Base-by-base conservation (phyloP, 2,888 invertebrate genomes). In the Chrysina gloriosa region DNA sequence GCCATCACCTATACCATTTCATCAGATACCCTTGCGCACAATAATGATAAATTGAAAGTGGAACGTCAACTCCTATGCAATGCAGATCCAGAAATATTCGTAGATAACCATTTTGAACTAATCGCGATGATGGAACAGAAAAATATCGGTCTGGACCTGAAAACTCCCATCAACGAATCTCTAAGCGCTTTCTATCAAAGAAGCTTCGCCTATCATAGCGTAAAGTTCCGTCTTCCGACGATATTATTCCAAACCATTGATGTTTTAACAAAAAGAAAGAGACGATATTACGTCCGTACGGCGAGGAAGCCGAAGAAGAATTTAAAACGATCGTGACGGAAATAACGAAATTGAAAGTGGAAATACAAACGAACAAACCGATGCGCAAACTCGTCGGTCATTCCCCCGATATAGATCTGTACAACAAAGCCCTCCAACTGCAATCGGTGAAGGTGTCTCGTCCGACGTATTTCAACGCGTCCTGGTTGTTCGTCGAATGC, bases 401-500 rank as follows among this genome's bases (percentile, higher is more conserved):
- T 0, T 82, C 84, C 1, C 54, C 78, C 0, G 93, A 95, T 79
- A 86, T 86, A 0, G 73, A 81, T 4, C 79, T 86, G 52, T 96
- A 96, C 92, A 95, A 96, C 81, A 74, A 85, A 1, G 90, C 89
- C 76, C 81, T 93, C 42, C 77, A 81, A 9, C 79, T 88, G 77
- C 79, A 77, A 68, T 34, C 64, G 16, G 72, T 77, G 7, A 69
- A 74, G 9, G 71, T 74, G 52, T 76, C 78, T 27, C 77, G 77
- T 6, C 74, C 75, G 52, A 72, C 77, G 1, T 81, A 85, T 0
- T 98, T 93, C 79, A 88, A 89, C 9, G 88, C 92, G 23, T 85
- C 89, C 0, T 98, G 97, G 97, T 85, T 98, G 0, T 92, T 94
- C 77, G 88, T 90, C 0, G 98, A 98, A 83, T 96, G 96, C 78